Percentiles rank a stretch among this genome's conserved stretches.
phyloP scores from a whole-genome alignment of 2,113 vertebrate species.

The Brachypteracias leptosomus region DNA sequence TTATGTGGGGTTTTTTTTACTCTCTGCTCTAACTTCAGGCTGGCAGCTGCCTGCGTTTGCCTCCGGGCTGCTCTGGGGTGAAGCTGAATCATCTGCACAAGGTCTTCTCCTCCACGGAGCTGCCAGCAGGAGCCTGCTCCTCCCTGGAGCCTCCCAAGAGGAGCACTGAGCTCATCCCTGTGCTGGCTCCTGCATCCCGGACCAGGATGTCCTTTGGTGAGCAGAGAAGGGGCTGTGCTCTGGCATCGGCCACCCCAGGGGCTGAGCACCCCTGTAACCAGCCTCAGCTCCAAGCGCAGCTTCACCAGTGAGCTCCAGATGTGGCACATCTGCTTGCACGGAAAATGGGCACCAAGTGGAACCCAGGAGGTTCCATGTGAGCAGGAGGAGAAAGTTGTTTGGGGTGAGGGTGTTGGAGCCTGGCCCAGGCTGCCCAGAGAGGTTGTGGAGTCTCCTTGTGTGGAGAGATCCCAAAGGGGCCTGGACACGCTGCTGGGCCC shows the following conservation, averaged over 20 bases:
- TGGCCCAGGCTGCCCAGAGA: no score
- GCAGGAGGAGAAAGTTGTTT: no score
- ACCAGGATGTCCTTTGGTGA: neutral
- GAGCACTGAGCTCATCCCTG: rapidly evolving
- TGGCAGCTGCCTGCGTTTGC: neutral
- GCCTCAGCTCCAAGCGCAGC: neutral
- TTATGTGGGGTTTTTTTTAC: neutral
- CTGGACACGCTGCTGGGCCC: no score
- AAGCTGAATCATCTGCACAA: neutral
- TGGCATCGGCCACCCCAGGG: rapidly evolving
- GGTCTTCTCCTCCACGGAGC: neutral
- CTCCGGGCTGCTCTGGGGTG: neutral
- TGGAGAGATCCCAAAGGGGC: no score
- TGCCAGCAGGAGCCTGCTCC: neutral
- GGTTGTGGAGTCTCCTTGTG: no score
- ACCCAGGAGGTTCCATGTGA: no score
- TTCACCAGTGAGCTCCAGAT: neutral
- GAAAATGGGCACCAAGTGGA: neutral
- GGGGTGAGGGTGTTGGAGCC: no score
- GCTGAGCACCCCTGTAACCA: neutral
- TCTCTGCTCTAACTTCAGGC: neutral
- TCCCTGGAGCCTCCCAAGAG: neutral
- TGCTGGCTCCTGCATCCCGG: neutral
- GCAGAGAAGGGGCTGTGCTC: neutral
- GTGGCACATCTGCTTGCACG: neutral